A percentile compares a stretch with the other conserved stretches of the same genome.
Evolutionary conservation across 1,140 invertebrate genomes (phyloP).

Genomic region (Aphidius gifuensis): DNA sequence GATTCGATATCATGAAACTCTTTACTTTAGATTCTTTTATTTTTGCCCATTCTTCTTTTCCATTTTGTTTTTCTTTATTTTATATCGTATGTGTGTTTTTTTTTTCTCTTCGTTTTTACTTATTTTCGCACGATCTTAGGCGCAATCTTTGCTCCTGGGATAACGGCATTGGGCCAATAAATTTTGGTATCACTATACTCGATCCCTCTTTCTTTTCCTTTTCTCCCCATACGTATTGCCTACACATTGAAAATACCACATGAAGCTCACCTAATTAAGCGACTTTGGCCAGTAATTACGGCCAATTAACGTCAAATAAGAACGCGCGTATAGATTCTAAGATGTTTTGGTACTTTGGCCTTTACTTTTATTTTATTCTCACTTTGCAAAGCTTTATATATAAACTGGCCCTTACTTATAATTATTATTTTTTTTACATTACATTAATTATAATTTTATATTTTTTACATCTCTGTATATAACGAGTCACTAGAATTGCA

Average conservation of each 20-base stretch:
- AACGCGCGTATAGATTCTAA: constrained; percentile 19
- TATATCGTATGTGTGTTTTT: constrained; percentile 6
- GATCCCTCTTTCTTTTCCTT: background rate
- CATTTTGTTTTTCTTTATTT: constrained; percentile 6
- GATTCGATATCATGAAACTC: constrained; percentile 38
- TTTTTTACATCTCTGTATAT: too few species aligned
- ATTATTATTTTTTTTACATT: too few species aligned
- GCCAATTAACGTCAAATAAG: constrained; percentile 49
- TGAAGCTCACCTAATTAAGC: constrained; percentile 44
- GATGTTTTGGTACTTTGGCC: background rate
- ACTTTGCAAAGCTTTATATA: too few species aligned
- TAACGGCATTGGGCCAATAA: constrained; percentile 37
- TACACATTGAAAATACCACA: constrained; percentile 1
- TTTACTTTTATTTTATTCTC: too few species aligned
- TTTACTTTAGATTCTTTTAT: constrained; percentile 21
- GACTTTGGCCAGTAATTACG: constrained; percentile 46
- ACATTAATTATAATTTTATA: too few species aligned
- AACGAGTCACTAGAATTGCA: too few species aligned
- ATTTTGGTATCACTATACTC: constrained; percentile 43
- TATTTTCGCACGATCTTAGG: constrained; percentile 6
- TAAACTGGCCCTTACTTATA: too few species aligned
- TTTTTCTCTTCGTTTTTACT: constrained; percentile 5
- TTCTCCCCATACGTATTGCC: background rate
- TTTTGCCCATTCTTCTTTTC: constrained; percentile 10
- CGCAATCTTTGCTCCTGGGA: constrained; percentile 23